Base-by-base conservation (phyloP, 2,888 invertebrate genomes). In the Eledona agricola region DNA sequence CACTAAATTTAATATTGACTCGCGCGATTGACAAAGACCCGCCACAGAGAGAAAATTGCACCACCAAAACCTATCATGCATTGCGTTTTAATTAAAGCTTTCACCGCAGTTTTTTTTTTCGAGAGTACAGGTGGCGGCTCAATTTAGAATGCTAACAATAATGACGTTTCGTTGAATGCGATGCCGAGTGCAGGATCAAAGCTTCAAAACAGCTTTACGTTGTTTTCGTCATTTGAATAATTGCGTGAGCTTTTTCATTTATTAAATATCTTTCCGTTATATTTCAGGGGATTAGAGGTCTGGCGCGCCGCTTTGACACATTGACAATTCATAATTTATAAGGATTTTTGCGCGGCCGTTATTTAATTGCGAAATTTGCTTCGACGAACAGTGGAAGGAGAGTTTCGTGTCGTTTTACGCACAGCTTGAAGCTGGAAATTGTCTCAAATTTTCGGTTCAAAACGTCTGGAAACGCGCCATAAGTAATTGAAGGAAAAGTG, bases 401-500 rank as follows among this genome's bases (percentile, higher is more conserved):
- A n/a, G n/a, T n/a, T n/a, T n/a, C n/a, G n/a, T n/a, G n/a, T n/a
- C n/a, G n/a, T n/a, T n/a, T n/a, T n/a, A n/a, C n/a, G n/a, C n/a
- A n/a, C n/a, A n/a, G n/a, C n/a, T n/a, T n/a, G n/a, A n/a, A n/a
- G n/a, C n/a, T n/a, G n/a, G n/a, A n/a, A n/a, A n/a, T n/a, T n/a
- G n/a, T n/a, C n/a, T n/a, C n/a, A n/a, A n/a, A n/a, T n/a, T n/a
- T n/a, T 11, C 29, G 31, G 1, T 12, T 7, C 9, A 17, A 3
- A 32, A n/a, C 11, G 23, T n/a, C n/a, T n/a, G n/a, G 2, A 28
- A 25, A 6, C 20, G 20, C 5, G 9, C 10, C 12, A 20, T 43
- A 25, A 46, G 32, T 46, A 46, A 52, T 52, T 45, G 46, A 31
- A 52, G 32, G 38, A 34, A 51, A 43, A 51, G 38, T 35, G 34